phyloP scores from a whole-genome alignment of 37 sponge, comb jelly and placozoan genomes.

The Spongilla lacustris region DNA sequence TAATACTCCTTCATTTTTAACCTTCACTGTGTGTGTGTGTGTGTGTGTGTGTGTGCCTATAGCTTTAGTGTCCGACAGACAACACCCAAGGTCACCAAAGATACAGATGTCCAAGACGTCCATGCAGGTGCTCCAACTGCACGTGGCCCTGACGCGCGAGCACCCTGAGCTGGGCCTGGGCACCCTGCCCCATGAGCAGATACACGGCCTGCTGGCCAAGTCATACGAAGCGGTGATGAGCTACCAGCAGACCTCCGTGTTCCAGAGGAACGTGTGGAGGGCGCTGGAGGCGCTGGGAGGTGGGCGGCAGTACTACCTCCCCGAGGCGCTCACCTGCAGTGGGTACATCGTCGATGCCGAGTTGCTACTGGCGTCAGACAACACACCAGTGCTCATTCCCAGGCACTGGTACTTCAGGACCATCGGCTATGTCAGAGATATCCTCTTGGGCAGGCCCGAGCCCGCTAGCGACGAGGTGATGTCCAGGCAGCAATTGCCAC shows the following conservation, averaged over 20 bases:
- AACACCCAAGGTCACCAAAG: background rate
- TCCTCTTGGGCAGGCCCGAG: background rate
- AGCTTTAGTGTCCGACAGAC: background rate
- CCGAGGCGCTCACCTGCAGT: slow-evolving; percentile 4
- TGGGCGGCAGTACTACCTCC: background rate
- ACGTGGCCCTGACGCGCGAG: slow-evolving; percentile 16
- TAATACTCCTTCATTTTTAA: no score
- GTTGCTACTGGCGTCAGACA: slow-evolving; percentile 21
- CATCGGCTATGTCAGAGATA: background rate
- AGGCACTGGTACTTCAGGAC: slow-evolving; percentile 7
- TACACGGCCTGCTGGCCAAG: background rate
- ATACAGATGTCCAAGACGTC: background rate
- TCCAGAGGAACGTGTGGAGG: background rate
- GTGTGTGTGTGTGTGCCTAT: slow-evolving; percentile 14
- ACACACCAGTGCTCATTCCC: slow-evolving; percentile 28
- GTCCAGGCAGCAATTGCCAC: background rate
- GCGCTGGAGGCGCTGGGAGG: slow-evolving; percentile 27
- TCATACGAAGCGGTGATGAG: background rate
- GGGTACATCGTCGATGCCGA: slow-evolving; percentile 48
- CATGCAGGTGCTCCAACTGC: slow-evolving; percentile 23
- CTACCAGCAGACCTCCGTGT: slow-evolving; percentile 10
- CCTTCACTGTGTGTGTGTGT: slow-evolving; percentile 28
- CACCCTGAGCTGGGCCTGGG: slow-evolving; percentile 26
- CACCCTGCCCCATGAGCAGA: background rate
- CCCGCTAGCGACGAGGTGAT: background rate